phyloP scores from a whole-genome alignment of 2,113 vertebrate genomes.

The Leucopsar rothschildi region DNA sequence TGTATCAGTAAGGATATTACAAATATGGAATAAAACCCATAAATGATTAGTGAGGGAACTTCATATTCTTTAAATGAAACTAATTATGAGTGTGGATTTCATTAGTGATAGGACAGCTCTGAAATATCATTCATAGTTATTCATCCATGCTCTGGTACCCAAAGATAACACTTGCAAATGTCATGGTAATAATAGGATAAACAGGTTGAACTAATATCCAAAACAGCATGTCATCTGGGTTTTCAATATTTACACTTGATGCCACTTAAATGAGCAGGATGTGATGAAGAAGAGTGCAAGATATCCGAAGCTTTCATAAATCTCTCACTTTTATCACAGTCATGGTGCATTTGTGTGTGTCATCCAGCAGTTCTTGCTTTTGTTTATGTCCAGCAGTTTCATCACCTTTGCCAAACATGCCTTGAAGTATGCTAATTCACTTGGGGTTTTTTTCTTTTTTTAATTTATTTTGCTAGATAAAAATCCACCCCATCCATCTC shows the following conservation, averaged over 20 bases:
- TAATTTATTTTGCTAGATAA: neutral
- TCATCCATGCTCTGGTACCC: slow-evolving; percentile 24
- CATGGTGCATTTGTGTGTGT: neutral
- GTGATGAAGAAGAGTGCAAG: neutral
- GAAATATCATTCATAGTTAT: slow-evolving; percentile 40
- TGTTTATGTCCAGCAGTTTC: neutral
- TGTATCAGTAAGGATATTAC: slow-evolving; percentile 15
- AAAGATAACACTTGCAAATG: slow-evolving; percentile 47
- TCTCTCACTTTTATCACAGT: neutral
- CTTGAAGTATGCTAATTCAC: neutral
- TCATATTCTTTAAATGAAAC: slow-evolving; percentile 37
- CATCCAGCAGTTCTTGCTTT: neutral
- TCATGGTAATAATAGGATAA: slow-evolving; percentile 47
- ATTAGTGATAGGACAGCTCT: slow-evolving; percentile 56
- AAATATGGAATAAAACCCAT: slow-evolving; percentile 46
- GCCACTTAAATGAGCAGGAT: neutral
- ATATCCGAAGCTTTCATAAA: neutral
- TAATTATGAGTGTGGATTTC: slow-evolving; percentile 62
- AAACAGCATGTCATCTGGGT: slow-evolving; percentile 14
- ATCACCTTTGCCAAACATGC: neutral
- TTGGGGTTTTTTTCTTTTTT: neutral
- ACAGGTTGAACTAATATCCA: slow-evolving; percentile 50
- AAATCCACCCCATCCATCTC: neutral
- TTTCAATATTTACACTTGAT: slow-evolving; percentile 29
- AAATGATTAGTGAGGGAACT: slow-evolving; percentile 41